Evolutionary conservation across 2,888 invertebrate species (phyloP), one percentile per base, ranked within the genome.

Genomic region (Gordius sp.): DNA sequence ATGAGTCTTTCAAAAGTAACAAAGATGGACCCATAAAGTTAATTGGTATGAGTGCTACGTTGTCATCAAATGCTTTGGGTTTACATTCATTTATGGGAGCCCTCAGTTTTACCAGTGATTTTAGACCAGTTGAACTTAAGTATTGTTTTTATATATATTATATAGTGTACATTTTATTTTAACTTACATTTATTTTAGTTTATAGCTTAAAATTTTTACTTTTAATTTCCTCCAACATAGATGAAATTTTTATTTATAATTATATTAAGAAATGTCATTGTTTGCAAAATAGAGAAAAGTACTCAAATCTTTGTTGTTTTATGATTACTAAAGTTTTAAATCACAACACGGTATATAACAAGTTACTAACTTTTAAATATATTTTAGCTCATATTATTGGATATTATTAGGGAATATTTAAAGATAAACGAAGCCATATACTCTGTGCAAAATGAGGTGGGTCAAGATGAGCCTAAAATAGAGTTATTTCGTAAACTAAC

Each of bases 1-100:
- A 33, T 33, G 39, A n/a, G 39, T 8, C 16, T 41, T 53, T 59
- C 39, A 52, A 63, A 57, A 60, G 61, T 66, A 69, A 25, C 64
- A 77, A 77, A 61, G 61, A 56, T 20, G 39, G 72, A 47, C 71
- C 71, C 58, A 78, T 82, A 59, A 87, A 87, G 67, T 79, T 93
- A 59, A 76, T 93, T 20, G 89, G 86, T 24, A 91, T 93, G 87
- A 87, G 86, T 69, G 93, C 93, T 0, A 93, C 93, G 0, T 80
- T 93, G 63, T 23, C 47, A 20, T 86, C 83, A 59, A 91, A 93
- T 71, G 72, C 89, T 57, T 25, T 13, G 2, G 16, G 20, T 47
- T 66, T 97, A 47, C 77, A 80, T 1, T 64, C 68, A 57, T 93
- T 87, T 69, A 72, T 97, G 1, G 74, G 78, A 57, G 73, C 87